Conservation (phyloP, 2,113 vertebrate species). For the Riparia riparia region DNA sequence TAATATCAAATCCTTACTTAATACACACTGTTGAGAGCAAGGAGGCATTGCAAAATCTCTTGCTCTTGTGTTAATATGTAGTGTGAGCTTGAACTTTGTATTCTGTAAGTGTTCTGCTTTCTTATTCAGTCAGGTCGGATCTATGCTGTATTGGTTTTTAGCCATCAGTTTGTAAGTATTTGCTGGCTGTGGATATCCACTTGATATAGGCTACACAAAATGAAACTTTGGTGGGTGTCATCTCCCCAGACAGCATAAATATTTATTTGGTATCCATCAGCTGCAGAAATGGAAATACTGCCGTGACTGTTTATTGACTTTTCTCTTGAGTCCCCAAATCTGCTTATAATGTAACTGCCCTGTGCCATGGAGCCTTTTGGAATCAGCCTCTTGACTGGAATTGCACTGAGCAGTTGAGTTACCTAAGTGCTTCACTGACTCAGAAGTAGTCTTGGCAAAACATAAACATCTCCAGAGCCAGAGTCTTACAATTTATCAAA, state of each 20-base stretch:
- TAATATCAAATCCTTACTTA: background rate
- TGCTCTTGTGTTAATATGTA: background rate
- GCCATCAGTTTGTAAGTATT: background rate
- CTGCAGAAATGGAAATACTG: background rate
- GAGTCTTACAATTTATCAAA: background rate
- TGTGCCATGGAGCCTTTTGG: background rate
- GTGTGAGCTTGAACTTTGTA: background rate
- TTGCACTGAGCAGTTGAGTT: background rate
- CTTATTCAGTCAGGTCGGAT: background rate
- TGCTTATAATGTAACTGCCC: background rate
- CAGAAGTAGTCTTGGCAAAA: background rate
- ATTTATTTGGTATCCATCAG: background rate
- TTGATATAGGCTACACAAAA: background rate
- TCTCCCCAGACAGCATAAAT: background rate
- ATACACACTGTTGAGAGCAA: background rate
- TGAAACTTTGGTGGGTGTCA: background rate
- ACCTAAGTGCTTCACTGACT: background rate
- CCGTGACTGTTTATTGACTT: background rate
- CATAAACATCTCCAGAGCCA: background rate
- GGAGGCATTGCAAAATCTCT: background rate
- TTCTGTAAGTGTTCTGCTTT: background rate
- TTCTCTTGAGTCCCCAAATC: background rate
- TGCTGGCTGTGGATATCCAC: background rate
- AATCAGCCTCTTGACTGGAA: background rate
- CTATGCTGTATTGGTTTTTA: background rate